These are phyloP conservation scores for Etheostoma spectabile DNA, from an alignment of 2,113 vertebrate genomes.

Conservation along the genomic window DNA sequence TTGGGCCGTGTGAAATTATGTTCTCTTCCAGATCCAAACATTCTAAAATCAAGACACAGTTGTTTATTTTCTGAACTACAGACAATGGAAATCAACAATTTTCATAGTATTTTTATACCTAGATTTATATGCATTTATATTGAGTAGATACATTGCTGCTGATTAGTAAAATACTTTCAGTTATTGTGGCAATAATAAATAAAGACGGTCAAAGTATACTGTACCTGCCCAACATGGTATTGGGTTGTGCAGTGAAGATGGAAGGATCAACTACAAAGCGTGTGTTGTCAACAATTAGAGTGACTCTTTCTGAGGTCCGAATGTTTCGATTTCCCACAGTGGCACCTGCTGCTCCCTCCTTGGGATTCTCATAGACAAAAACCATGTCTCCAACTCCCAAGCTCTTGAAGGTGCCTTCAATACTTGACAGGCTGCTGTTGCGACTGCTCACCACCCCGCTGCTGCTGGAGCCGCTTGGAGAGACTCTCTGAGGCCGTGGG, in stretches of 20 bases:
- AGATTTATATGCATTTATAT: background rate
- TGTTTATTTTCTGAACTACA: slow-evolving; percentile 26
- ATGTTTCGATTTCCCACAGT: slow-evolving; percentile 84
- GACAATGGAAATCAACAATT: background rate
- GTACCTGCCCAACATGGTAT: slow-evolving; percentile 99
- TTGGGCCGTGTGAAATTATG: slow-evolving; percentile 99
- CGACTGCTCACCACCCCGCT: slow-evolving; percentile 92
- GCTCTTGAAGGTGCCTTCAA: slow-evolving; percentile 92
- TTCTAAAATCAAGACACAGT: slow-evolving; percentile 80
- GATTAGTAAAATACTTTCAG: background rate
- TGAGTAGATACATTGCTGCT: background rate
- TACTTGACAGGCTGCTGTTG: slow-evolving; percentile 94
- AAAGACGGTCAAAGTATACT: background rate
- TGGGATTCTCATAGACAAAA: slow-evolving; percentile 95
- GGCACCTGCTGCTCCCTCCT: slow-evolving; percentile 84
- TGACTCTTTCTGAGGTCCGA: slow-evolving; percentile 93
- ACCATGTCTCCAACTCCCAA: slow-evolving; percentile 91
- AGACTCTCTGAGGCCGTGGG: slow-evolving; percentile 93
- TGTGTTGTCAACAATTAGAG: slow-evolving; percentile 97
- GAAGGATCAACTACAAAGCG: slow-evolving; percentile 98
- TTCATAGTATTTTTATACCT: background rate
- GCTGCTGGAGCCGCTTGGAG: slow-evolving; percentile 91
- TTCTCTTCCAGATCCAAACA: slow-evolving; percentile 99
- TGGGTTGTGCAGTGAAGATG: slow-evolving; percentile 98
- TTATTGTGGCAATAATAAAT: background rate